Base-by-base conservation (phyloP, 2,113 vertebrate species). In the Sporophila hypoxantha region DNA sequence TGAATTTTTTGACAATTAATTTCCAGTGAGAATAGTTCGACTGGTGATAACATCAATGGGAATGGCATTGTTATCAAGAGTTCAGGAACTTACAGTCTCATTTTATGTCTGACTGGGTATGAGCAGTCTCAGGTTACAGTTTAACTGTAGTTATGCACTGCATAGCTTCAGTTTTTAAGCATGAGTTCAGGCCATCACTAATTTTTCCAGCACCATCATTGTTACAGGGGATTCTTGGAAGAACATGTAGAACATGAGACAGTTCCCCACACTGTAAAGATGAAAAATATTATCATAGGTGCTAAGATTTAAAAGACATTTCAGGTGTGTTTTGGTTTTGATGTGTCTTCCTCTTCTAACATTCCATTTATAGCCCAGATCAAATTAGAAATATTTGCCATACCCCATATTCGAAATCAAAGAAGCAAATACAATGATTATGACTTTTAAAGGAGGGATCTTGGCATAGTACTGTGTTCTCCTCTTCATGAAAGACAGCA, bases 1-100 rank as follows among this genome's bases (percentile, higher is more conserved):
- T 82, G 76, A 21, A 66, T 56, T 68, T 87, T 89, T 87, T 5
- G 42, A 62, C 65, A 85, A 83, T 82, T 85, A 85, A 61, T 78
- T 91, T n/a, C 59, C 55, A 62, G 29, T 26, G 14, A 55, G 17
- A 76, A 71, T 34, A 47, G 59, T 82, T 93, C 68, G 87, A 77
- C 39, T 53, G 26, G 44, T 14, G 66, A 90, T 88, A 93, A 62
- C 34, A 83, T 83, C 79, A 42, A 32, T 55, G 39, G 27, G 20
- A 92, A 76, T 84, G 34, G 8, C 44, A 78, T 29, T 70, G 55
- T 44, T 88, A 30, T 53, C 22, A 30, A 71, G 16, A 5, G 32
- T 78, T 84, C n/a, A 36, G 75, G 53, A 88, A 12, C 55, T 78
- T 71, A 55, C 21, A 53, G 29, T 78, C 46, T 88, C 49, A 32